Conservation (phyloP, 2,888 invertebrate genomes). For the Ormyrus pomaceus region DNA sequence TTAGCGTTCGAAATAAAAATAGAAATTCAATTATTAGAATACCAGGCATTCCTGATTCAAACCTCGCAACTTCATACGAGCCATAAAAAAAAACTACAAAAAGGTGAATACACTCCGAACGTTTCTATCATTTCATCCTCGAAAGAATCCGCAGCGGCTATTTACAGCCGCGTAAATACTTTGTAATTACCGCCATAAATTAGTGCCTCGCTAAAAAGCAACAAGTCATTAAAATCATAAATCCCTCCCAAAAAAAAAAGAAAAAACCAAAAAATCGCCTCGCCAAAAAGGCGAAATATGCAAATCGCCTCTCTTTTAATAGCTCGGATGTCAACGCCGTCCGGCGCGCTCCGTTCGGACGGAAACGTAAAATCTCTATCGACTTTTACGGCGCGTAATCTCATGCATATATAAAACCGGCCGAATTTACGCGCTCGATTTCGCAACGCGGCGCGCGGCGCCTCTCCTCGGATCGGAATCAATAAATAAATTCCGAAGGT, state of each 20-base stretch:
- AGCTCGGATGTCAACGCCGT: not conserved
- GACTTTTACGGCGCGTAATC: constrained; percentile 17
- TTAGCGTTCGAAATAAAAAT: not conserved
- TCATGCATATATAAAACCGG: constrained; percentile 11
- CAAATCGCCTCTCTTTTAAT: no score
- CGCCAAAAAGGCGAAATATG: no score
- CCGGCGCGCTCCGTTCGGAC: not conserved
- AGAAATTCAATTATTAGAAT: no score
- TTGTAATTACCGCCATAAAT: not conserved
- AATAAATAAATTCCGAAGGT: constrained; percentile 35
- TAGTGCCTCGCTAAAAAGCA: not conserved
- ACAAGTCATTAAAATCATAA: not conserved
- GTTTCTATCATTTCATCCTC: no score
- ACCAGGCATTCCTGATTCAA: no score
- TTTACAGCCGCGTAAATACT: no score
- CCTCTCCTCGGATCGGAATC: constrained; percentile 19
- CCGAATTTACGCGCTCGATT: not conserved
- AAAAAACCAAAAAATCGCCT: no score
- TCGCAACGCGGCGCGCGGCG: not conserved
- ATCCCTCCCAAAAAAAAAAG: not conserved
- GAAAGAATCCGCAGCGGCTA: no score
- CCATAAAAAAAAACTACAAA: no score
- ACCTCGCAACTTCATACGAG: no score
- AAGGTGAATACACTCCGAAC: no score
- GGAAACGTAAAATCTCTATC: constrained; percentile 15